Percentiles rank a stretch among this genome's conserved stretches.
Evolutionary conservation across 2,113 vertebrate genomes (phyloP).

Genomic region (Esox niger): DNA sequence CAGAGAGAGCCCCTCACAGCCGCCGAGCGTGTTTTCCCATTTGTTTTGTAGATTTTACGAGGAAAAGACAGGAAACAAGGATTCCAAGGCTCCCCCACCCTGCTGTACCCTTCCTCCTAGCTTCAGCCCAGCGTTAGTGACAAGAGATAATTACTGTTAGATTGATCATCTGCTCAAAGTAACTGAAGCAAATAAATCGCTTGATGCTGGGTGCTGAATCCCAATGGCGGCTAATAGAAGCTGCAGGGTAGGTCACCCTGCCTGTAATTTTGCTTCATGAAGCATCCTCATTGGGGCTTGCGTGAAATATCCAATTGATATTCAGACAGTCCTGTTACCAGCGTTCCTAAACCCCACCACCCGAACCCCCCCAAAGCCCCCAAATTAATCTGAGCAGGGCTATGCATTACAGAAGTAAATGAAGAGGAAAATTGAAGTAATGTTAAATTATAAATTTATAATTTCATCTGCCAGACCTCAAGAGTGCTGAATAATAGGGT

Average conservation of each 20-base stretch:
- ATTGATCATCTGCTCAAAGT: conserved; percentile 71
- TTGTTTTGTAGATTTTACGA: conserved; percentile 35
- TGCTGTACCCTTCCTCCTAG: conserved; percentile 26
- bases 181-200: conserved; percentile 76
- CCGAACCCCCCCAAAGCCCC: conserved; percentile 57
- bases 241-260: conserved; percentile 70
- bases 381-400: conserved; percentile 73
- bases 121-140: conserved; percentile 58
- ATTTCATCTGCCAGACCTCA: conserved; percentile 79
- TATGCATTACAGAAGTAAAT: conserved; percentile 77
- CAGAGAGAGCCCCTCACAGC: background rate
- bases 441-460: conserved; percentile 87
- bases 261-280: conserved; percentile 73
- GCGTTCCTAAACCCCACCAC: conserved; percentile 45
- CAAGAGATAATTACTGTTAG: conserved; percentile 76
- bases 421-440: conserved; percentile 90
- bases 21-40: conserved; percentile 11
- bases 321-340: conserved; percentile 75
- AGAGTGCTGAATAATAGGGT: conserved; percentile 50
- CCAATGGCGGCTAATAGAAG: conserved; percentile 71
- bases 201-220: conserved; percentile 64
- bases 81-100: conserved; percentile 7
- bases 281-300: conserved; percentile 58
- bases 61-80: conserved; percentile 10
- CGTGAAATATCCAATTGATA: conserved; percentile 79